Percentiles rank a stretch among this genome's conserved stretches.
Conservation (phyloP, 2,888 invertebrate genomes). For the Pimpla rufipes region DNA sequence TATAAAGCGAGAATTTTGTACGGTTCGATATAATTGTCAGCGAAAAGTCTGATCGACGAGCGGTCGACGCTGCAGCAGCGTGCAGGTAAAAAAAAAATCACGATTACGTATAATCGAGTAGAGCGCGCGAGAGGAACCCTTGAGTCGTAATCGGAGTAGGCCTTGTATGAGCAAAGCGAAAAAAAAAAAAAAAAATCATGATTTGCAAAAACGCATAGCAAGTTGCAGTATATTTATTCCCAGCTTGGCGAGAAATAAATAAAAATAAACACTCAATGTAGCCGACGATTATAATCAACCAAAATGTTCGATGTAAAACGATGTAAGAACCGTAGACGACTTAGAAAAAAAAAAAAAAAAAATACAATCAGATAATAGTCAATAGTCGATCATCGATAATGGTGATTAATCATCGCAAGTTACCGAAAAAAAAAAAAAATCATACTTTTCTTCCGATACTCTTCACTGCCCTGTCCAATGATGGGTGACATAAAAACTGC, state of each 20-base stretch:
- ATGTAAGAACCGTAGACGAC: slow-evolving; percentile 39
- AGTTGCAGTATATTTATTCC: slow-evolving; percentile 37
- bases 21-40: slow-evolving; percentile 65
- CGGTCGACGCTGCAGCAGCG: slow-evolving; percentile 38
- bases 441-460: slow-evolving; percentile 50
- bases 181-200: slow-evolving; percentile 34
- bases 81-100: slow-evolving; percentile 18
- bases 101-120: slow-evolving; percentile 28
- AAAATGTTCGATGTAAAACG: slow-evolving; percentile 67
- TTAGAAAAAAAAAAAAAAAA: slow-evolving; percentile 37
- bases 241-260: slow-evolving; percentile 50
- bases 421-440: slow-evolving; percentile 19
- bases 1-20: slow-evolving; percentile 63
- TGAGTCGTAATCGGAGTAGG: slow-evolving; percentile 65
- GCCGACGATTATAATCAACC: slow-evolving; percentile 53
- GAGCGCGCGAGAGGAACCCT: slow-evolving; percentile 15
- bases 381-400: slow-evolving; percentile 37
- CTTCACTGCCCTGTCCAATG: slow-evolving; percentile 58
- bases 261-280: slow-evolving; percentile 49
- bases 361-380: slow-evolving; percentile 48
- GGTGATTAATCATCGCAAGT: slow-evolving; percentile 42
- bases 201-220: slow-evolving; percentile 23
- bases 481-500: slow-evolving; percentile 51
- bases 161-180: slow-evolving; percentile 67
- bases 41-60: slow-evolving; percentile 60